These are phyloP conservation scores for Nomada flava DNA, from an alignment of 2,888 invertebrate species.

Conservation along the genomic window DNA sequence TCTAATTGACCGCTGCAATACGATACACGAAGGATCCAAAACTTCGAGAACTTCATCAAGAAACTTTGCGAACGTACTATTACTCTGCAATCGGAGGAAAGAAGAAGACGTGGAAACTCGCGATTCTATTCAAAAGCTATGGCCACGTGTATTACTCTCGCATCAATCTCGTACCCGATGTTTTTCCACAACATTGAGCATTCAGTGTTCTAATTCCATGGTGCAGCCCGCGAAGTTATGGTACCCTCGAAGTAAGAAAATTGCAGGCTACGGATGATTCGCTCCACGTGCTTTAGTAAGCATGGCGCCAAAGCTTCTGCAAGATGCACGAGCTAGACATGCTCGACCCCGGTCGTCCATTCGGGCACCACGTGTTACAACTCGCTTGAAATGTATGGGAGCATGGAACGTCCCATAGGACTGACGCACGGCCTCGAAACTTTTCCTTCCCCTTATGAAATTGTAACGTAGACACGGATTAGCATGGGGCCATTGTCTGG, in stretches of 20 bases:
- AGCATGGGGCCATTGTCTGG: slow-evolving; percentile 77
- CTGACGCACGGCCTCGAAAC: slow-evolving; percentile 61
- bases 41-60: background rate
- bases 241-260: slow-evolving; percentile 26
- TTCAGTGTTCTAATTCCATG: slow-evolving; percentile 27
- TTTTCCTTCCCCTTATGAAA: slow-evolving; percentile 73
- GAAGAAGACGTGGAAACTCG: background rate
- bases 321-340: slow-evolving; percentile 45
- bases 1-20: no score
- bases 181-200: background rate
- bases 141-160: background rate
- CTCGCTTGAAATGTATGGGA: slow-evolving; percentile 63
- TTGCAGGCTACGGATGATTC: slow-evolving; percentile 32
- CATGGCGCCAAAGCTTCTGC: slow-evolving; percentile 45
- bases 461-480: slow-evolving; percentile 76
- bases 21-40: background rate
- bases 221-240: slow-evolving; percentile 2
- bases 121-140: background rate
- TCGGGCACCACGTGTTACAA: slow-evolving; percentile 64
- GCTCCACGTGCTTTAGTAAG: slow-evolving; percentile 50
- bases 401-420: slow-evolving; percentile 53
- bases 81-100: slow-evolving; percentile 7
- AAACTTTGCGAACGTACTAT: background rate
- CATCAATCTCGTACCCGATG: slow-evolving; percentile 16
- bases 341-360: slow-evolving; percentile 51